Conservation (phyloP, 2,113 vertebrate genomes). For the Amblyopsis rosae region DNA sequence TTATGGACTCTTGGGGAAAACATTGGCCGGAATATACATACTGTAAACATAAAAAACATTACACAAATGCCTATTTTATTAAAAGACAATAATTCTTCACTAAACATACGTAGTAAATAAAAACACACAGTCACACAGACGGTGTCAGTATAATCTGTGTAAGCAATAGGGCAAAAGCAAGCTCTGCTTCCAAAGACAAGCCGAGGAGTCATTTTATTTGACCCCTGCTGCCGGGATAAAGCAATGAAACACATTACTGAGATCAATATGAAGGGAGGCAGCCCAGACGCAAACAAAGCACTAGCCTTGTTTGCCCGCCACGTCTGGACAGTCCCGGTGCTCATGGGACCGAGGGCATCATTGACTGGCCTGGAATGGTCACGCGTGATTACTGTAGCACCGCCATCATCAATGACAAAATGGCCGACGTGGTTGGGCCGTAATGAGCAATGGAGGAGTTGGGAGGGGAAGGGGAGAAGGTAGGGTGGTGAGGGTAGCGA, state of each 20-base stretch:
- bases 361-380: neutral
- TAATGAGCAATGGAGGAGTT: neutral
- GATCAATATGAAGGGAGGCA: slow-evolving; percentile 22
- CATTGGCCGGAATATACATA: neutral
- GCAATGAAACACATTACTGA: slow-evolving; percentile 21
- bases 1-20: too few relatives aligned
- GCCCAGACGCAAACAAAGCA: slow-evolving; percentile 12
- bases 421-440: neutral
- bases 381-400: neutral
- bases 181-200: neutral
- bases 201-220: slow-evolving; percentile 17
- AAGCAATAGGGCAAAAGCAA: neutral
- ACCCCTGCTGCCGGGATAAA: slow-evolving; percentile 3
- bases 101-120: too few relatives aligned
- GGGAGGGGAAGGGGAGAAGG: too few relatives aligned
- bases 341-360: neutral
- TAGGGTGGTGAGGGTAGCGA: too few relatives aligned
- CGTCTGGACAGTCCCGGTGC: slow-evolving; percentile 11
- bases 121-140: too few relatives aligned
- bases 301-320: neutral
- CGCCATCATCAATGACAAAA: slow-evolving; percentile 18
- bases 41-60: neutral
- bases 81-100: too few relatives aligned
- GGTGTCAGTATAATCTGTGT: neutral
- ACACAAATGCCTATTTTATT: neutral